These are phyloP conservation scores for Sebastes taczanowskii DNA, from an alignment of 2,797 vertebrate species.

Conservation along the genomic window DNA sequence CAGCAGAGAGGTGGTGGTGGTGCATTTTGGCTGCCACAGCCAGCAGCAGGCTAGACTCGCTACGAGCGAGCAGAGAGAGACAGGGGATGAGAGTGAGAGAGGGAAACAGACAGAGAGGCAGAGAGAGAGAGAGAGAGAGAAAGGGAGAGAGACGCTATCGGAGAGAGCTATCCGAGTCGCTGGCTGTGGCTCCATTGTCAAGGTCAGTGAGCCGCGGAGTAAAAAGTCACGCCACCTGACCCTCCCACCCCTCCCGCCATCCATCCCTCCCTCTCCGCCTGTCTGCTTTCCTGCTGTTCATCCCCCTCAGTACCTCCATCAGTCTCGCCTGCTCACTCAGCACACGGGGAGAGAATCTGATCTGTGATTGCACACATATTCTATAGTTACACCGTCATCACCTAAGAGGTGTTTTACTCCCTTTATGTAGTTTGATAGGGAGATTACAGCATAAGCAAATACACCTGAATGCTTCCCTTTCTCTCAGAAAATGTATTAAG, in stretches of 20 bases:
- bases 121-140: neutral
- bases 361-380: slow-evolving; percentile 29
- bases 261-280: slow-evolving; percentile 21
- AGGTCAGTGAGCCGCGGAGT: slow-evolving; percentile 74
- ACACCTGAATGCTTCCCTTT: neutral
- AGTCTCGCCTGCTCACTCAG: slow-evolving; percentile 64
- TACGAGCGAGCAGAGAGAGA: slow-evolving; percentile 6
- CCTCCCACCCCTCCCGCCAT: neutral
- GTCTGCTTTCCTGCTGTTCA: slow-evolving; percentile 66
- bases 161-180: slow-evolving; percentile 62
- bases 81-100: neutral
- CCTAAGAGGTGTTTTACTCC: neutral
- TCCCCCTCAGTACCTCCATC: slow-evolving; percentile 57
- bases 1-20: slow-evolving; percentile 63
- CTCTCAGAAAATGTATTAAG: neutral
- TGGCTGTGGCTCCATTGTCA: slow-evolving; percentile 73
- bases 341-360: slow-evolving; percentile 39
- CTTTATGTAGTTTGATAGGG: neutral
- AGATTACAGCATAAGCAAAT: neutral
- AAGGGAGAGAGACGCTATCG: slow-evolving; percentile 44
- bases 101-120: neutral
- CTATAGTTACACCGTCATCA: neutral
- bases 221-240: slow-evolving; percentile 74
- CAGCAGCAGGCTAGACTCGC: slow-evolving; percentile 21
- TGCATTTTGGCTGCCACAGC: slow-evolving; percentile 60